Percentiles rank a stretch among this genome's conserved stretches.
These are phyloP conservation scores for Cyanoderma ruficeps DNA, from an alignment of 2,113 vertebrate species.

Conservation along the genomic window DNA sequence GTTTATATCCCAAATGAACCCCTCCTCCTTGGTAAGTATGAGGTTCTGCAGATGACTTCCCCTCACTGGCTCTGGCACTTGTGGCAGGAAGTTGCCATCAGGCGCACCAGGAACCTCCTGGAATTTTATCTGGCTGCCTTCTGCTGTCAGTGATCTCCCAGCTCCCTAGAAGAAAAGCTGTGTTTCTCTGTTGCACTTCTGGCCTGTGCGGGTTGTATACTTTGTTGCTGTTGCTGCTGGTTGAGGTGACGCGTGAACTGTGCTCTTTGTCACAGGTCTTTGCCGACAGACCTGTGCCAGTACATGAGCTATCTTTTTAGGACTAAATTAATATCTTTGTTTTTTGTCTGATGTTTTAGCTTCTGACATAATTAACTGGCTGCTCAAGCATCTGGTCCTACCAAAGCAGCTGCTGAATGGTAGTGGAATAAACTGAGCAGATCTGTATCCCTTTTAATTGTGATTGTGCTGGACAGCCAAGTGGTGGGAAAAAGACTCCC, in stretches of 20 bases:
- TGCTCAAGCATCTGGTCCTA: not conserved
- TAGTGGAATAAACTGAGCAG: not conserved
- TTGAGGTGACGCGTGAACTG: not conserved
- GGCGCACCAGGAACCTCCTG: not conserved
- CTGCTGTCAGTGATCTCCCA: not conserved
- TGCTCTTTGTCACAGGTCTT: not conserved
- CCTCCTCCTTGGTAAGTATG: not conserved
- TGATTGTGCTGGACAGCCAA: not conserved
- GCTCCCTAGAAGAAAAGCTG: not conserved
- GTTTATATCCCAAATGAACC: not conserved
- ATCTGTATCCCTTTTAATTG: not conserved
- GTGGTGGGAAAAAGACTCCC: not conserved
- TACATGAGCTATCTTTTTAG: not conserved
- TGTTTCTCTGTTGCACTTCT: not conserved
- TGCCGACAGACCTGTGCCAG: not conserved
- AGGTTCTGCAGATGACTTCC: not conserved
- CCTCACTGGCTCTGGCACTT: not conserved
- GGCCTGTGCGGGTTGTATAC: not conserved
- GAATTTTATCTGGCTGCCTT: not conserved
- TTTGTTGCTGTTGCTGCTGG: not conserved
- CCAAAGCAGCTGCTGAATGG: not conserved
- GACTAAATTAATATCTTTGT: not conserved
- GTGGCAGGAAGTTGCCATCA: not conserved
- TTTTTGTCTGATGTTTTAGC: not conserved
- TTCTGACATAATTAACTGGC: not conserved